Evolutionary conservation across 2,113 vertebrate species (phyloP).

Genomic region (Indicator maculatus): DNA sequence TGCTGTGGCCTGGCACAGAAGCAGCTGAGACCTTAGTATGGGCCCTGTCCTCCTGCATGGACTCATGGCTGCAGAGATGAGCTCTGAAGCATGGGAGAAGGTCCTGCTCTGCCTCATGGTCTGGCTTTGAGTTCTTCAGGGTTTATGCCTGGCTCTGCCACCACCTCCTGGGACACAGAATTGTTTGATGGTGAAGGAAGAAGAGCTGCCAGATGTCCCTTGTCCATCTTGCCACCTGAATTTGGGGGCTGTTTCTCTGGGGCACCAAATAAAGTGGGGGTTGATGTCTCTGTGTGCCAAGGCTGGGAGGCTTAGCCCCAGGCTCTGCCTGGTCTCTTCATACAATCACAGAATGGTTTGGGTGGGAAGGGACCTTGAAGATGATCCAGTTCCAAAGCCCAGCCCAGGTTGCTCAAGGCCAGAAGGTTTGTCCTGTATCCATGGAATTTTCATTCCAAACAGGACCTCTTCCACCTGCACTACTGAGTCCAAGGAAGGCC

Average conservation of each 20-base stretch:
- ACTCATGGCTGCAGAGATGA: rapidly evolving
- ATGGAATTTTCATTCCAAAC: neutral
- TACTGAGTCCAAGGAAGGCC: no score
- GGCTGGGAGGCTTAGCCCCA: neutral
- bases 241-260: neutral
- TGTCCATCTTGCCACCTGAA: no score
- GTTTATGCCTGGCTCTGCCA: neutral
- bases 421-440: neutral
- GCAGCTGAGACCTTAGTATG: rapidly evolving
- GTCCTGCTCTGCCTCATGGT: neutral
- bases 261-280: neutral
- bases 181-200: no score
- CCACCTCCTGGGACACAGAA: neutral
- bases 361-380: no score
- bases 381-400: no score
- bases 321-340: neutral
- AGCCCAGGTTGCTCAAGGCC: neutral
- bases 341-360: no score
- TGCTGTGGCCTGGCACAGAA: neutral
- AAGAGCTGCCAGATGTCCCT: neutral
- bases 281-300: neutral
- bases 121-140: rapidly evolving
- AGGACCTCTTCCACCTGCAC: neutral
- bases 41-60: neutral
- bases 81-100: neutral